These are phyloP conservation scores for Cyclura pinguis DNA, from an alignment of 2,797 vertebrate genomes.

Conservation along the genomic window DNA sequence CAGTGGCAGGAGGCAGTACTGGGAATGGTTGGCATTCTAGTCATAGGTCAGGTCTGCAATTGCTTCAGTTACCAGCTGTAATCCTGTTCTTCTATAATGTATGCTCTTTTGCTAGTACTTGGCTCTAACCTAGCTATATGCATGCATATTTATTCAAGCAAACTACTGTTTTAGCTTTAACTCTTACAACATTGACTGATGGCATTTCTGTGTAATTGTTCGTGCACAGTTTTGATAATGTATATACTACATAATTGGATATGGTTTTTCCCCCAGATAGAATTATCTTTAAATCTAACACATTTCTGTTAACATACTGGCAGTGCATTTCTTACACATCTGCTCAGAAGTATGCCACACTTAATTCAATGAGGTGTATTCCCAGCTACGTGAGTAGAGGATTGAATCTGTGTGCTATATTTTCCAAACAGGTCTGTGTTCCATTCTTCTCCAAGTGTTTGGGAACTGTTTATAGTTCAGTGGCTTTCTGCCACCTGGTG, in stretches of 20 bases:
- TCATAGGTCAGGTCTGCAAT: neutral
- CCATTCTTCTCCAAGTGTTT: neutral
- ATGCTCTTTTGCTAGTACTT: neutral
- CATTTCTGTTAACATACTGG: neutral
- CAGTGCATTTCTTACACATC: neutral
- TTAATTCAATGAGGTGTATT: neutral
- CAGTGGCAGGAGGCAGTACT: neutral
- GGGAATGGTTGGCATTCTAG: too few species aligned
- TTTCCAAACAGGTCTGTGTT: neutral
- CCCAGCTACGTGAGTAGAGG: neutral
- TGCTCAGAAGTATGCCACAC: neutral
- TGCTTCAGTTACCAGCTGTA: neutral
- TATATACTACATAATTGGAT: neutral
- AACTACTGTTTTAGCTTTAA: neutral
- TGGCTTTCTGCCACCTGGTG: slow-evolving; percentile 68
- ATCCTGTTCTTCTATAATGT: neutral
- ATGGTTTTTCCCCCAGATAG: neutral
- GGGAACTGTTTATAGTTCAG: neutral
- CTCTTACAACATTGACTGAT: neutral
- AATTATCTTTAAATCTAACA: neutral
- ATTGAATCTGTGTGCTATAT: neutral
- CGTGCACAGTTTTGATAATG: neutral
- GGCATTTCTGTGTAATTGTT: too few species aligned
- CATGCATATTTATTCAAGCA: neutral
- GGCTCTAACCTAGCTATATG: neutral